A percentile compares a stretch with the other conserved stretches of the same genome.
Conservation (phyloP, 2,797 vertebrate species). For the Pseudochirops cupreus region DNA sequence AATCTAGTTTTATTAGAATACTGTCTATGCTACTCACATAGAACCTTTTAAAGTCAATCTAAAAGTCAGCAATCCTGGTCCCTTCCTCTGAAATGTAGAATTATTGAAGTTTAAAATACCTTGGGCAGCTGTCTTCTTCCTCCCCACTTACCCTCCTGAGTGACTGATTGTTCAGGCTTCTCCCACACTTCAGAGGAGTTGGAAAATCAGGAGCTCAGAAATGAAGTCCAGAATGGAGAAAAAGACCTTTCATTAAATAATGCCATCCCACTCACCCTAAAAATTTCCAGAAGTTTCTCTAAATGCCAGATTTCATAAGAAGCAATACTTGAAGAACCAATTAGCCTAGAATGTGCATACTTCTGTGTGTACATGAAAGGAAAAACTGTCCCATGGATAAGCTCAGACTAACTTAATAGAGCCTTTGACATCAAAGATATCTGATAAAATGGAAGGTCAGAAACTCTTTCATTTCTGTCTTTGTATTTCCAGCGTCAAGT, state of each 20-base stretch:
- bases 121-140: conserved; percentile 44
- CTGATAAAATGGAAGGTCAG: background rate
- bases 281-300: conserved; percentile 32
- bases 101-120: conserved; percentile 70
- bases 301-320: conserved; percentile 31
- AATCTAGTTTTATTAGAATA: conserved; percentile 37
- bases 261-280: background rate
- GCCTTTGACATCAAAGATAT: conserved; percentile 6
- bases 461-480: background rate
- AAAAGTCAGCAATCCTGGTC: conserved; percentile 42
- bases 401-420: background rate
- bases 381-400: conserved; percentile 5
- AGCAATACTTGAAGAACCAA: conserved; percentile 5
- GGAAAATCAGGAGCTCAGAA: conserved; percentile 73
- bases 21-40: conserved; percentile 36
- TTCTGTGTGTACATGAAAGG: background rate
- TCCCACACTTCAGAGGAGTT: conserved; percentile 53
- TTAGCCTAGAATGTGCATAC: background rate
- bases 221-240: conserved; percentile 65
- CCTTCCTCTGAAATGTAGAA: conserved; percentile 38
- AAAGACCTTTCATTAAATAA: conserved; percentile 64
- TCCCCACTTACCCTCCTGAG: conserved; percentile 30
- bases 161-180: conserved; percentile 67
- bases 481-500: background rate
- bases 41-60: conserved; percentile 55